Conservation (phyloP, 2,797 vertebrate species). For the Nothura maculosa region DNA sequence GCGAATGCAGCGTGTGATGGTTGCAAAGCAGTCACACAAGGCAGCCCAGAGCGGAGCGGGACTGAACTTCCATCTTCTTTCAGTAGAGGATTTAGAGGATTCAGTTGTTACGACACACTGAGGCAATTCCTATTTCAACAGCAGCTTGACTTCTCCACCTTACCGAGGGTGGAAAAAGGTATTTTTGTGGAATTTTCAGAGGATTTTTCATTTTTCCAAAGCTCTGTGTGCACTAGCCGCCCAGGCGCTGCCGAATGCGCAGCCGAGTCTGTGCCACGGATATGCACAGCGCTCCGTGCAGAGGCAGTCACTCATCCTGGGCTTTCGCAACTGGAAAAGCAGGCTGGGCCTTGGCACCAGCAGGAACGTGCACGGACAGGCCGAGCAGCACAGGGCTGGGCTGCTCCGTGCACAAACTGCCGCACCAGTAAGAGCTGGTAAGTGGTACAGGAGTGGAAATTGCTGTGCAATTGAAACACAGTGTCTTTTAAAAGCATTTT, state of each 20-base stretch:
- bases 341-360: not conserved
- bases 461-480: not conserved
- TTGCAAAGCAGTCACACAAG: not conserved
- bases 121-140: not conserved
- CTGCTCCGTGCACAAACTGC: not conserved
- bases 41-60: not conserved
- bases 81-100: not conserved
- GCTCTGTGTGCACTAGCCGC: too few species aligned
- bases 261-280: not conserved
- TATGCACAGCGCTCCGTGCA: not conserved
- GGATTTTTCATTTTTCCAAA: not conserved
- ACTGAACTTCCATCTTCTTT: not conserved
- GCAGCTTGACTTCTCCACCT: not conserved
- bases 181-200: not conserved
- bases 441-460: not conserved
- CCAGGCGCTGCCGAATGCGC: too few species aligned
- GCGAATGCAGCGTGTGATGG: not conserved
- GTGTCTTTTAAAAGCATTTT: not conserved
- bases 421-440: not conserved
- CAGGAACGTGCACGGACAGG: accelerated
- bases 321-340: not conserved
- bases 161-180: not conserved
- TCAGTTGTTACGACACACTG: not conserved
- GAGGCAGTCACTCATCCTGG: accelerated
- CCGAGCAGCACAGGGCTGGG: not conserved